These are phyloP conservation scores for Puffinus mauretanicus DNA, from an alignment of 2,113 vertebrate species.

Conservation along the genomic window DNA sequence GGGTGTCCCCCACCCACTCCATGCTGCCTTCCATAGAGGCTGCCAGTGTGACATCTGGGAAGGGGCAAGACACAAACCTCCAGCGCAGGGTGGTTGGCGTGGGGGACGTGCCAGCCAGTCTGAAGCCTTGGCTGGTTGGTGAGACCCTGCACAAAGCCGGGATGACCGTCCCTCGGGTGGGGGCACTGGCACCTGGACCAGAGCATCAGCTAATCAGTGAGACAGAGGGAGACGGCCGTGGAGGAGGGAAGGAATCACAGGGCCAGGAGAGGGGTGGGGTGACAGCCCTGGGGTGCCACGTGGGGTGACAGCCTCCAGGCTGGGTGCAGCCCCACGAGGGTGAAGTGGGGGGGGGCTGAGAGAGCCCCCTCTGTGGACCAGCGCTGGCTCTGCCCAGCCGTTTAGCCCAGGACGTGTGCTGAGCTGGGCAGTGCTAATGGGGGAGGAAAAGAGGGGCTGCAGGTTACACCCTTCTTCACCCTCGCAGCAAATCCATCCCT, in stretches of 20 bases:
- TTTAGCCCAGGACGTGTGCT: accelerated
- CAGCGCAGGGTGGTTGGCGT: accelerated
- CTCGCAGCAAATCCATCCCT: background rate
- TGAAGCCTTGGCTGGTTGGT: background rate
- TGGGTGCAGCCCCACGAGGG: background rate
- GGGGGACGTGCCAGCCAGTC: background rate
- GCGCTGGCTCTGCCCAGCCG: accelerated
- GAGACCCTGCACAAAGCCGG: background rate
- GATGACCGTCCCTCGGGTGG: accelerated
- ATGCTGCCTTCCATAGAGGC: background rate
- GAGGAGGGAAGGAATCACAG: background rate
- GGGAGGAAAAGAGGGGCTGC: background rate
- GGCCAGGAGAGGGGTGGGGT: background rate
- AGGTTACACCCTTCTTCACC: background rate
- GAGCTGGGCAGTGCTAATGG: background rate
- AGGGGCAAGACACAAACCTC: background rate
- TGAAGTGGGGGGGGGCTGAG: background rate
- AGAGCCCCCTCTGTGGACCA: background rate
- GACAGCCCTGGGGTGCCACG: background rate
- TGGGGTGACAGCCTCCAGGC: background rate
- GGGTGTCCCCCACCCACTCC: background rate
- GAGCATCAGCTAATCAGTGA: background rate
- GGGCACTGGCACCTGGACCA: background rate
- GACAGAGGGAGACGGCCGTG: background rate
- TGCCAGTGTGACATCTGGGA: background rate